These are phyloP conservation scores for Sitodiplosis mosellana DNA, from an alignment of 1,140 invertebrate genomes.

Conservation along the genomic window DNA sequence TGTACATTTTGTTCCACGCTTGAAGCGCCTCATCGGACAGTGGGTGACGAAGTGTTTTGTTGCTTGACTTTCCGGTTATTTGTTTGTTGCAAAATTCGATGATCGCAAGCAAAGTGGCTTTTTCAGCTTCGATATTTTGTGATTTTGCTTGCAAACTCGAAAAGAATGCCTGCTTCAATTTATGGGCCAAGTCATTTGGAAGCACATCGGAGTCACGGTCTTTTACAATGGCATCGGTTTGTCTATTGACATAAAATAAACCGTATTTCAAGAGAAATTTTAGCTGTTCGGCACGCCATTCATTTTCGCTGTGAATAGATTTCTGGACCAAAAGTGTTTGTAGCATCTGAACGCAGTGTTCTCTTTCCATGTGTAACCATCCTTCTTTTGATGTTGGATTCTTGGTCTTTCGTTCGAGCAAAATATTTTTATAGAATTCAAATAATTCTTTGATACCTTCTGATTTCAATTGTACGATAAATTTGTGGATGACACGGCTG, in stretches of 20 bases:
- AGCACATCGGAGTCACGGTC: constrained; percentile 4
- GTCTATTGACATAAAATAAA: constrained; percentile 34
- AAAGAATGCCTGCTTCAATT: constrained; percentile 40
- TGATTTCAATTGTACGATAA: constrained; percentile 35
- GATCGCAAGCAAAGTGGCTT: constrained; percentile 33
- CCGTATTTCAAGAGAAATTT: constrained; percentile 41
- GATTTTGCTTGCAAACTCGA: constrained; percentile 40
- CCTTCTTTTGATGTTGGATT: constrained; percentile 28
- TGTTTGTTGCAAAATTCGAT: constrained; percentile 31
- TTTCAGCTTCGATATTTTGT: constrained; percentile 36
- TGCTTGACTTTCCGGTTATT: constrained; percentile 27
- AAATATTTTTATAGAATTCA: constrained; percentile 35
- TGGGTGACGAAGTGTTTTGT: constrained; percentile 27
- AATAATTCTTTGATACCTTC: constrained; percentile 40
- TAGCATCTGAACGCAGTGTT: constrained; percentile 41
- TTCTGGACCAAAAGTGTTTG: constrained; percentile 43
- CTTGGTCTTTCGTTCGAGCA: constrained; percentile 29
- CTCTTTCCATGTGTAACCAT: constrained; percentile 46
- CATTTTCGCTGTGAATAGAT: constrained; percentile 32
- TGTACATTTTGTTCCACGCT: constrained; percentile 38
- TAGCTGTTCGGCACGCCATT: constrained; percentile 44
- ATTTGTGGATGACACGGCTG: constrained; percentile 36
- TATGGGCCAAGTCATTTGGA: constrained; percentile 17
- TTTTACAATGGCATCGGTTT: constrained; percentile 17
- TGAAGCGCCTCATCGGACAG: constrained; percentile 32